These are phyloP conservation scores for Zoanthus gigantus DNA, from an alignment of 92 coral and sea anemone genomes.

Conservation along the genomic window DNA sequence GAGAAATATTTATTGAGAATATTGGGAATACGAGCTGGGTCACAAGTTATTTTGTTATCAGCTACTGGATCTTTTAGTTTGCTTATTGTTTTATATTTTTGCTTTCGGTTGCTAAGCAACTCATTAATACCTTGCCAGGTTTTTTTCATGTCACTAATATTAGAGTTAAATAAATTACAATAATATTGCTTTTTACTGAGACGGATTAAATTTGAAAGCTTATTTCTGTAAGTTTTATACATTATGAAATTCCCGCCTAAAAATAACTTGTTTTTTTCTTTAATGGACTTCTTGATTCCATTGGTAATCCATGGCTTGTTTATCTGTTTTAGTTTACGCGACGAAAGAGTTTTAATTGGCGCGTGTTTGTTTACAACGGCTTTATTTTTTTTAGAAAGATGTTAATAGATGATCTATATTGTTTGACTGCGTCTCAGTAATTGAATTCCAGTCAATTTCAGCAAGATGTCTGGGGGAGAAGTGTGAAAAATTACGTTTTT, in stretches of 20 bases:
- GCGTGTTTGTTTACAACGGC: slow-evolving; percentile 53
- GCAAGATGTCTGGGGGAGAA: slow-evolving; percentile 9
- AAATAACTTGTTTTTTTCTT: background rate
- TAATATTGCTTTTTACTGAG: background rate
- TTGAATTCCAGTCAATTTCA: background rate
- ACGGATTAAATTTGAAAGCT: background rate
- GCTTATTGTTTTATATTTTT: too few species aligned
- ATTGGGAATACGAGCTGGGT: too few species aligned
- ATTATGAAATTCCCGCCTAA: background rate
- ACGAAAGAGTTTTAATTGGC: background rate
- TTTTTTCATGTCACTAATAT: background rate
- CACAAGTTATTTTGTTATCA: too few species aligned
- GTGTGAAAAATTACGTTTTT: slow-evolving; percentile 15
- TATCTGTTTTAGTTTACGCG: background rate
- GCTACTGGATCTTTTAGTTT: too few species aligned
- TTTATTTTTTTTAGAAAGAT: slow-evolving; percentile 39
- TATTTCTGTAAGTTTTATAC: background rate
- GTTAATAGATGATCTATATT: too few species aligned
- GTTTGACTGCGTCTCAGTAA: background rate
- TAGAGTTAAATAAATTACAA: background rate
- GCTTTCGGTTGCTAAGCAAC: too few species aligned
- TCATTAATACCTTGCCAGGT: too few species aligned
- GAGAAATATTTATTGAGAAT: too few species aligned
- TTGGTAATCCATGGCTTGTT: background rate
- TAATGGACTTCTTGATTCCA: background rate